Conservation (phyloP, 2,113 vertebrate species). For the Polypterus bichir region DNA sequence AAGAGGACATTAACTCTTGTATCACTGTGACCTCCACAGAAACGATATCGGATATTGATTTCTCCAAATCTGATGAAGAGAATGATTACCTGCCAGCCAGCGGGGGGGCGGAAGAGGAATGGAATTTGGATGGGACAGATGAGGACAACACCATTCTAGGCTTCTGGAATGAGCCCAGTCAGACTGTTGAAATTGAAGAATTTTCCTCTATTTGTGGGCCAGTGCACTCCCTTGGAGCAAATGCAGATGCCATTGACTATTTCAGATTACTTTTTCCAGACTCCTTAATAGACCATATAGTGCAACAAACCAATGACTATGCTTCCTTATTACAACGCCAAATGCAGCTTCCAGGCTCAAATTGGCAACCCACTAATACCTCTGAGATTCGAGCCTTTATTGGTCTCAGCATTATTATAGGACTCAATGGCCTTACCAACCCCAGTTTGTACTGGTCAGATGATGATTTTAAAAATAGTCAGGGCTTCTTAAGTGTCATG, state of each 20-base stretch:
- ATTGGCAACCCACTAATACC: conserved; percentile 37
- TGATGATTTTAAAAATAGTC: conserved; percentile 37
- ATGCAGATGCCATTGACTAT: conserved; percentile 48
- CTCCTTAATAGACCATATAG: conserved; percentile 34
- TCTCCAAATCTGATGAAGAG: conserved; percentile 28
- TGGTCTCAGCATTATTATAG: conserved; percentile 50
- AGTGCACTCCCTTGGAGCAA: conserved; percentile 24
- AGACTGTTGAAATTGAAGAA: neutral
- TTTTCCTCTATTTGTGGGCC: conserved; percentile 38
- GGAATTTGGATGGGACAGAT: conserved; percentile 3
- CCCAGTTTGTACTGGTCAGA: conserved; percentile 45
- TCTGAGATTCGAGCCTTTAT: conserved; percentile 48
- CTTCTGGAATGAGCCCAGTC: conserved; percentile 19
- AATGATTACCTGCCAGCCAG: conserved; percentile 22
- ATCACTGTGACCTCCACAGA: conserved; percentile 37
- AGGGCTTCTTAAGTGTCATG: conserved; percentile 46
- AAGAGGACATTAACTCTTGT: conserved; percentile 29
- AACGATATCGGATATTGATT: conserved; percentile 42
- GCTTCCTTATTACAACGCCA: conserved; percentile 26
- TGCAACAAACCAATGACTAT: conserved; percentile 43
- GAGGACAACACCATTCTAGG: conserved; percentile 26
- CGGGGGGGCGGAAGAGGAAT: conserved; percentile 3
- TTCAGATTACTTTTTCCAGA: conserved; percentile 47
- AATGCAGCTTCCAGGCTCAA: conserved; percentile 6
- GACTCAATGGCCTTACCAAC: conserved; percentile 40